These are phyloP conservation scores for Heterotilapia buettikoferi DNA, from an alignment of 2,113 vertebrate genomes.

Conservation along the genomic window DNA sequence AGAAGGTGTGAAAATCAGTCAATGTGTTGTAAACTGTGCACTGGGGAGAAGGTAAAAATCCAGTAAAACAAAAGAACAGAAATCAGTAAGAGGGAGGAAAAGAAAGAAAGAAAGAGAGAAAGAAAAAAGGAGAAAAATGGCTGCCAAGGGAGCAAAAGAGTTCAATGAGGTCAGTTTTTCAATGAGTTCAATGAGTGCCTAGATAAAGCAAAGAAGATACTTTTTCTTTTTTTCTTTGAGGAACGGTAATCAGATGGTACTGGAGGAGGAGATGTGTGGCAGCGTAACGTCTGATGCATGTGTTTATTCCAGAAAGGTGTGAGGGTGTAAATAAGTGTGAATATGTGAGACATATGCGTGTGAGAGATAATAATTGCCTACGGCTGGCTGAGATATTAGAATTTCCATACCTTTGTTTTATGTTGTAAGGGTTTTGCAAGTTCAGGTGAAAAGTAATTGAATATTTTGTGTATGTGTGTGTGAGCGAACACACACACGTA, in stretches of 20 bases:
- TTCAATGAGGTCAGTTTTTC: background rate
- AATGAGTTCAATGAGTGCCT: background rate
- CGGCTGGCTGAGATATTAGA: background rate
- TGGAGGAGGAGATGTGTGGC: background rate
- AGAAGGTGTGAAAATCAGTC: conserved; percentile 37
- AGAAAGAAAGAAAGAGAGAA: background rate
- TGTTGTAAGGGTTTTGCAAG: background rate
- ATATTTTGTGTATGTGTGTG: background rate
- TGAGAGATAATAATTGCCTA: background rate
- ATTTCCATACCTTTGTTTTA: background rate
- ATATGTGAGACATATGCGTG: background rate
- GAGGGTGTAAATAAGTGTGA: conserved; percentile 23
- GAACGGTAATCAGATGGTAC: background rate
- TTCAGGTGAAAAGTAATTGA: background rate
- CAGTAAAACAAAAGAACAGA: background rate
- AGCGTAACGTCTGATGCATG: background rate
- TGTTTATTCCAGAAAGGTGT: background rate
- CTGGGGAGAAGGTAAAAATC: background rate
- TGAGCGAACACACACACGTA: background rate
- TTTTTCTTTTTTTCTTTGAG: background rate
- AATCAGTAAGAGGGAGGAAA: background rate
- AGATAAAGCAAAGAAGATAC: background rate
- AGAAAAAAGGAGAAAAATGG: background rate
- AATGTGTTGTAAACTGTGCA: conserved; percentile 36
- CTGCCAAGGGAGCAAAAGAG: background rate